These are phyloP conservation scores for Loxodonta africana DNA, from an alignment of 2,113 vertebrate species.

Conservation along the genomic window DNA sequence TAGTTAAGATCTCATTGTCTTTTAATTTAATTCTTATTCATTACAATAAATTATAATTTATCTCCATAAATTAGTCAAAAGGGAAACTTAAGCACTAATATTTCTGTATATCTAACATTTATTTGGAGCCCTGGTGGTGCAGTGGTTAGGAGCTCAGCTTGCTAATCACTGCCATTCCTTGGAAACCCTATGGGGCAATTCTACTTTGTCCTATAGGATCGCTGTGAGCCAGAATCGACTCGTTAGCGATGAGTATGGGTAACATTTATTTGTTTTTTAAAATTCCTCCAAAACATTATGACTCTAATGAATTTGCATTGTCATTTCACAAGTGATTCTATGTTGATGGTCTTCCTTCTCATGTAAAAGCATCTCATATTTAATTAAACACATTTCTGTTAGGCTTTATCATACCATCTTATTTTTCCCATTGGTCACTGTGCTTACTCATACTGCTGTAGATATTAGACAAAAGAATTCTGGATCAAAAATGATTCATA, in stretches of 20 bases:
- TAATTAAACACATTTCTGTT: not conserved
- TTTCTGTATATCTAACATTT: not conserved
- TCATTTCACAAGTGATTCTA: not conserved
- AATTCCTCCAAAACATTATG: not conserved
- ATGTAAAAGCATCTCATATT: not conserved
- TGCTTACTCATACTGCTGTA: not conserved
- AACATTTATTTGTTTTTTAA: not conserved
- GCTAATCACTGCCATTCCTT: no score
- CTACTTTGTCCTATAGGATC: no score
- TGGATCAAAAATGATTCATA: not conserved
- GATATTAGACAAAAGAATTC: not conserved
- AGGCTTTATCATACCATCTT: not conserved
- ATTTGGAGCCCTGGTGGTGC: no score
- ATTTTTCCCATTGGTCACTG: not conserved
- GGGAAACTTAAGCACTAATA: conserved; percentile 16
- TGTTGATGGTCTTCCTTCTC: not conserved
- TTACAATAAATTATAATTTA: conserved; percentile 48
- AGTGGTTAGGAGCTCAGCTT: no score
- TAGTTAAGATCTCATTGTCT: conserved; percentile 34
- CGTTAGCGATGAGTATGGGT: no score
- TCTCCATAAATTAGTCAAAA: conserved; percentile 37
- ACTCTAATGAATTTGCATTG: not conserved
- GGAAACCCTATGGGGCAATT: no score
- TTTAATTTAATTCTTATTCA: conserved; percentile 69
- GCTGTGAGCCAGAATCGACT: no score